A percentile compares a stretch with the other conserved stretches of the same genome.
phyloP scores from a whole-genome alignment of 2,888 invertebrate species.

The Archaeoteleia sp. region DNA sequence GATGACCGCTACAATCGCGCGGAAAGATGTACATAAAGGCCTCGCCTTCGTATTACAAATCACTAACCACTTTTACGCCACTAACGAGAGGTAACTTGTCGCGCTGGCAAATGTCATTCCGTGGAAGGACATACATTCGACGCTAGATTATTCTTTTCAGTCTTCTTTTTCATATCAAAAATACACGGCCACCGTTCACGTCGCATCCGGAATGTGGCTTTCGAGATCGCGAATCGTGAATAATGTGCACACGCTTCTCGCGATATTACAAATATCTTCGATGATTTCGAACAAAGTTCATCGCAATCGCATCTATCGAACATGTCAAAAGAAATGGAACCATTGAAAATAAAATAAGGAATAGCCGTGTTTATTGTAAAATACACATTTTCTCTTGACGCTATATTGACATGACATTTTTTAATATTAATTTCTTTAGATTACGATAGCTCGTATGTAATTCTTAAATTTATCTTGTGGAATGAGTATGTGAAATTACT shows the following conservation, averaged over 20 bases:
- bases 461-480: no score
- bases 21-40: conserved; percentile 13
- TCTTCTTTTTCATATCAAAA: conserved; percentile 16
- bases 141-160: conserved; percentile 26
- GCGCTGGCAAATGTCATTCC: conserved; percentile 40
- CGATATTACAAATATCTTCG: conserved; percentile 31
- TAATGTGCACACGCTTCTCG: conserved; percentile 5
- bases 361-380: no score
- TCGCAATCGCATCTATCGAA: conserved; percentile 28
- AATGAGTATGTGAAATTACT: no score
- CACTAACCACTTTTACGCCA: conserved; percentile 35
- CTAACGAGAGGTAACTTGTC: conserved; percentile 36
- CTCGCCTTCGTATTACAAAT: conserved; percentile 39
- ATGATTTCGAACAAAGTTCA: conserved; percentile 39
- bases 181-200: conserved; percentile 13
- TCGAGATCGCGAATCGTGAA: conserved; percentile 11
- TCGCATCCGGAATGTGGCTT: background rate
- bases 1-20: conserved; percentile 16
- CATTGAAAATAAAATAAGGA: conserved; percentile 12
- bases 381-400: no score
- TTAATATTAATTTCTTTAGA: no score
- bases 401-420: no score
- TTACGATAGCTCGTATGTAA: no score
- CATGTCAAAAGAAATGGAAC: conserved; percentile 23
- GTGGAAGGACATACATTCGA: conserved; percentile 23